Evolutionary conservation across 2,888 invertebrate genomes (phyloP).

Genomic region (Sepioteuthis lessoniana): DNA sequence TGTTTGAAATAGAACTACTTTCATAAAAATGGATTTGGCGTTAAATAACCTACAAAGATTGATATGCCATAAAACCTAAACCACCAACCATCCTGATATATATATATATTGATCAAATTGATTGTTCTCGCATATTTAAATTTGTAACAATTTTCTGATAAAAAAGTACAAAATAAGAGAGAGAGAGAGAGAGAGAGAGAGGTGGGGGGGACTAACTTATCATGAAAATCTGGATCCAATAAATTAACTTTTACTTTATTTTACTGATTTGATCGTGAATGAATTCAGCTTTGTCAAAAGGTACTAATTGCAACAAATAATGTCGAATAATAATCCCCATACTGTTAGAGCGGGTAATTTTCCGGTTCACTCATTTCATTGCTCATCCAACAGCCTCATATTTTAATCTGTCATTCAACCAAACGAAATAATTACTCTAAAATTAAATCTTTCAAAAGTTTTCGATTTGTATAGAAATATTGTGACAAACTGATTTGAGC

Average conservation of each 20-base stretch:
- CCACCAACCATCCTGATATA: too few relatives aligned
- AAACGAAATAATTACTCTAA: not conserved
- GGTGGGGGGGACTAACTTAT: too few relatives aligned
- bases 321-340: not conserved
- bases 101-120: too few relatives aligned
- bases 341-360: not conserved
- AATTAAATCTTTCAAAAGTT: not conserved
- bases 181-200: fast-evolving
- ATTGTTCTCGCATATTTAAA: too few relatives aligned
- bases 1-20: too few relatives aligned
- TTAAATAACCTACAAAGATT: too few relatives aligned
- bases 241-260: not conserved
- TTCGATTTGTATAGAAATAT: not conserved
- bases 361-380: not conserved
- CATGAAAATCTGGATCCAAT: not conserved
- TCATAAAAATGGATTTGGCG: too few relatives aligned
- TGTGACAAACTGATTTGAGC: not conserved
- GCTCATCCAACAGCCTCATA: not conserved
- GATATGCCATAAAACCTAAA: too few relatives aligned
- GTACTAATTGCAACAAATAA: not conserved
- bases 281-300: not conserved
- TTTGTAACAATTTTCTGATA: too few relatives aligned
- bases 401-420: not conserved
- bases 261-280: not conserved
- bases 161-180: too few relatives aligned